Base-by-base conservation (phyloP, 2,888 invertebrate species). In the Sarcophaga rosellei region DNA sequence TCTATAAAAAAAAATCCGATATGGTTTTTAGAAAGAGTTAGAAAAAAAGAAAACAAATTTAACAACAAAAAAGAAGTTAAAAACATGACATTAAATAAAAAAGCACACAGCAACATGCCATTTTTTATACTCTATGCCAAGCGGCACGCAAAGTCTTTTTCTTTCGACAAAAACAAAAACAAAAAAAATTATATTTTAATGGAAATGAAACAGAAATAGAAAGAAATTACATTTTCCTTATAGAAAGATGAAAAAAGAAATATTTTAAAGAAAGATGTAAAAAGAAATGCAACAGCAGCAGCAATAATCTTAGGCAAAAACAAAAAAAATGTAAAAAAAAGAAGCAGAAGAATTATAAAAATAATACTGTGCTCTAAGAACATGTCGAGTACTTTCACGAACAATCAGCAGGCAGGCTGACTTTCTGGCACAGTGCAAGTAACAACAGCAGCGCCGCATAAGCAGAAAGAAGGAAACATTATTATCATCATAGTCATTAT, bases 281-380 rank as follows among this genome's bases (percentile, higher is more conserved):
- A 75, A 65, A 70, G 47, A 85, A 85, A 75, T 85, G 85, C 85
- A 81, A 70, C 70, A 76, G 84, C 78, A 78, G 69, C 66, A 73
- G 53, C 78, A 75, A 59, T 70, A 69, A 80, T 35, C 76, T 17
- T 53, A 78, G 81, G 73, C 68, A 80, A 75, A 76, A 59, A 74
- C 35, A 35, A 35, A 10, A 35, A 35, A 35, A 35, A n/a, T n/a
- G n/a, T n/a, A n/a, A 2, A 2, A 59, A n/a, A 68, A 76, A 66
- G n/a, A 80, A 81, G 70, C 74, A 70, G 75, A 85, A 82, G 82
- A 78, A 82, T 85, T 85, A 75, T 82, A 85, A 85, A 85, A 82
- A 85, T 82, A 82, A 85, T 65, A 75, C 85, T 74, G 61, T 53
- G 21, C 70, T 72, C 81, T 74, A 70, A 81, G 78, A 85, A 78